Percentiles rank a stretch among this genome's conserved stretches.
Conservation (phyloP, 1,140 invertebrate species). For the Tetramorium alpestre region DNA sequence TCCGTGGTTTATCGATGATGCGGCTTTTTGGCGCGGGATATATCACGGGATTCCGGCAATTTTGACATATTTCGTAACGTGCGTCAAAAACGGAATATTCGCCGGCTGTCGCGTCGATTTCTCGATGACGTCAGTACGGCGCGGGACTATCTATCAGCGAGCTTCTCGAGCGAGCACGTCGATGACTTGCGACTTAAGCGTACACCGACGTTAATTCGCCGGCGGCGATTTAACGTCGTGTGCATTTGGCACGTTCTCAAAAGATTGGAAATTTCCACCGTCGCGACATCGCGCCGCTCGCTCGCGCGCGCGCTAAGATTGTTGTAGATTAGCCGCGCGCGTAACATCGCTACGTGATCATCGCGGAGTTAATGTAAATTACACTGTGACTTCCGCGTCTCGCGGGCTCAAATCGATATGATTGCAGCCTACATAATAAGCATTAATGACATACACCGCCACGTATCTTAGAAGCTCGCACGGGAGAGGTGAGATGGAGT, state of each 20-base stretch:
- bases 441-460: conserved; percentile 18
- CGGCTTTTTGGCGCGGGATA: conserved; percentile 22
- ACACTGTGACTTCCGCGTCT: conserved; percentile 18
- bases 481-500: neutral
- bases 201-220: conserved; percentile 43
- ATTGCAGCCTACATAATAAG: conserved; percentile 50
- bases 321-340: conserved; percentile 30
- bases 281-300: conserved; percentile 18
- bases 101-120: neutral
- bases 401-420: neutral
- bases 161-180: conserved; percentile 13
- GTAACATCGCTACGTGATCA: conserved; percentile 29
- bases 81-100: conserved; percentile 37
- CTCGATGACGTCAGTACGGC: conserved; percentile 19
- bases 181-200: conserved; percentile 22
- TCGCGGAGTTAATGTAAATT: conserved; percentile 27
- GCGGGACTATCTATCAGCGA: neutral
- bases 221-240: conserved; percentile 31
- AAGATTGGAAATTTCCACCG: conserved; percentile 59
- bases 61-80: conserved; percentile 64
- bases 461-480: neutral
- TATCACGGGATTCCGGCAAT: conserved; percentile 43
- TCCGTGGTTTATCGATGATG: conserved; percentile 47
- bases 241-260: conserved; percentile 45
- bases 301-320: conserved; percentile 39